A percentile compares a stretch with the other conserved stretches of the same genome.
phyloP scores from a whole-genome alignment of 2,797 vertebrate genomes.

The Cyclopterus lumpus region DNA sequence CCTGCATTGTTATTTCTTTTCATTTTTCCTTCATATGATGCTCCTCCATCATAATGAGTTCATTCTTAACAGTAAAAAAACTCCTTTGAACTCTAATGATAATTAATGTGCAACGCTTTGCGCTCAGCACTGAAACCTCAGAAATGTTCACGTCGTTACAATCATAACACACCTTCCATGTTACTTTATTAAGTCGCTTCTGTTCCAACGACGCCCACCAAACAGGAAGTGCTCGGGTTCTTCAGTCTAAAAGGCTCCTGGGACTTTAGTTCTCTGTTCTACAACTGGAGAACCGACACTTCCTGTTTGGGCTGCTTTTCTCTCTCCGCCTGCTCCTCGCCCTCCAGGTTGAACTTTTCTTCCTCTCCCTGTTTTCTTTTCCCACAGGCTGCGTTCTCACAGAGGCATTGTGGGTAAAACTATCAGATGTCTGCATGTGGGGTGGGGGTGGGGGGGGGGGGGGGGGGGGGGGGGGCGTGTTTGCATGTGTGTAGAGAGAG shows the following conservation, averaged over 20 bases:
- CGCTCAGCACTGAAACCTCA: too few species aligned
- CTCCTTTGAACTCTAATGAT: too few species aligned
- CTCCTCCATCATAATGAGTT: too few species aligned
- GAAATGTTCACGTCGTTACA: too few species aligned
- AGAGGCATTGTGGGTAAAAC: constrained; percentile 73
- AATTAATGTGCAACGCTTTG: too few species aligned
- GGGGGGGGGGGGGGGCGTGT: constrained; percentile 17
- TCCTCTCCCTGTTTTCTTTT: constrained; percentile 64
- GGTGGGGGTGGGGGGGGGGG: constrained; percentile 17
- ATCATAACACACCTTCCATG: too few species aligned
- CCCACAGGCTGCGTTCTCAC: constrained; percentile 68
- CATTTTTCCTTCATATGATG: too few species aligned
- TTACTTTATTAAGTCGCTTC: too few species aligned
- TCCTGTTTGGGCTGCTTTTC: too few species aligned
- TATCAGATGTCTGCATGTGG: constrained; percentile 64
- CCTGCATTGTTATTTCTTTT: constrained; percentile 67
- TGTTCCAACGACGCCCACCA: too few species aligned
- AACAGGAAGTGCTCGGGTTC: not conserved
- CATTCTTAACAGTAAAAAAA: too few species aligned
- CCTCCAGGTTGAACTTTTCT: constrained; percentile 53
- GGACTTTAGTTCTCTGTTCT: not conserved
- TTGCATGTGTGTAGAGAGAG: not conserved
- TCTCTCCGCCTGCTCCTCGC: constrained; percentile 4
- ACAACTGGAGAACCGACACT: not conserved
- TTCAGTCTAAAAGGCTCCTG: not conserved